Percentiles rank a stretch among this genome's conserved stretches.
Evolutionary conservation across 1,140 invertebrate genomes (phyloP).

Genomic region (Neuroterus valhalla): DNA sequence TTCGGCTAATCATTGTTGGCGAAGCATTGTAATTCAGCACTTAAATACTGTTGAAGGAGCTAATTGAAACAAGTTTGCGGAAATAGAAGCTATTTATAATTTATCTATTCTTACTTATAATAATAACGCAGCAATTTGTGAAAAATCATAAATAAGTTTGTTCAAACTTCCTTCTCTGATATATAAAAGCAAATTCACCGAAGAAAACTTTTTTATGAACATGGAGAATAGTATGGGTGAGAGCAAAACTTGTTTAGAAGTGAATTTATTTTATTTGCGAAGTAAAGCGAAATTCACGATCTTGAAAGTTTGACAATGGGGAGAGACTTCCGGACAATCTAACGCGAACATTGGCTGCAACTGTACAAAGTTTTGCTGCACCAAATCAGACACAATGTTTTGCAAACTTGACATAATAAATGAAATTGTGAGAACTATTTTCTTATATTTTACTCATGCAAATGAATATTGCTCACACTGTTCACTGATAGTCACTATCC

Average conservation of each 20-base stretch:
- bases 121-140: neutral
- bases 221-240: conserved; percentile 4
- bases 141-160: neutral
- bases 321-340: conserved; percentile 28
- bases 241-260: conserved; percentile 30
- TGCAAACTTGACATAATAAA: conserved; percentile 16
- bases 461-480: too few relatives aligned
- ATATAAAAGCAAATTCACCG: neutral
- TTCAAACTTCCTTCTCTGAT: neutral
- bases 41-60: too few relatives aligned
- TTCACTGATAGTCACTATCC: too few relatives aligned
- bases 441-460: too few relatives aligned
- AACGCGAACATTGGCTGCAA: conserved; percentile 13
- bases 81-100: too few relatives aligned
- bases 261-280: conserved; percentile 26
- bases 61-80: too few relatives aligned
- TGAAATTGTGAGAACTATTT: too few relatives aligned
- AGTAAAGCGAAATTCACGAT: conserved; percentile 19
- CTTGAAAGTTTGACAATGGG: conserved; percentile 30
- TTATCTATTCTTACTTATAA: too few relatives aligned
- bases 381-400: conserved; percentile 18
- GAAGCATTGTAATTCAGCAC: too few relatives aligned
- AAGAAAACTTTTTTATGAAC: conserved; percentile 21
- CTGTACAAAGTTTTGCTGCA: neutral
- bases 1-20: too few relatives aligned